Evolutionary conservation across 1,140 invertebrate species (phyloP), one percentile per base, ranked within the genome.

Genomic region (Theocolax elegans): DNA sequence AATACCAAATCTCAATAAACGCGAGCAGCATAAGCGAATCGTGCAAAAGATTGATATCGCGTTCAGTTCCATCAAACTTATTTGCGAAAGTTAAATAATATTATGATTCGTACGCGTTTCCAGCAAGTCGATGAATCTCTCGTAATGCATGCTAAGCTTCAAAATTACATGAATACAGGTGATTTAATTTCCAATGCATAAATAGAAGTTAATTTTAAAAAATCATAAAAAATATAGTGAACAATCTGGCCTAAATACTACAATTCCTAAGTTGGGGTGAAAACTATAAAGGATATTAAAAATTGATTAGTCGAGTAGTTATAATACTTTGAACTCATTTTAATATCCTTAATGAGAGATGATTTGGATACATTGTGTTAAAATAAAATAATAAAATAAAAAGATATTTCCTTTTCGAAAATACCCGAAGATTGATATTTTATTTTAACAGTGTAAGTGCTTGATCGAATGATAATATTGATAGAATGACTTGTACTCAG

Each of bases 11-110:
- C 62, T 71, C 75, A 78, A 77, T 78, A 42, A 44, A 69, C 64
- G 21, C 48, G 68, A 72, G 74, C 67, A 79, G 76, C 75, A 80
- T 81, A 81, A 81, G 77, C 78, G 74, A 76, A 77, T 80, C 81
- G 79, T 81, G 81, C 80, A 82, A 76, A 10, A 21, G 12, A 25
- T 49, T 2, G 17, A 74, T 76, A 27, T 17, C 29, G 8, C 9
- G n/a, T 59, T 44, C 1, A 10, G 15, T 17, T 51, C 80, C 73
- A 81, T 77, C 75, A 80, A 74, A 46, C 75, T 76, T 73, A 51
- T 17, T 19, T 56, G 19, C 46, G 75, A 51, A 73, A 59, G 79
- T 40, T 56, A 65, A 71, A 27, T 53, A 12, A 64, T 1, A 40
- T 2, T 12, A 13, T 17, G 23, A 51, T 42, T 40, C 35, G 12